Base-by-base conservation (phyloP, 2,888 invertebrate species). In the Chloroclystis v-ata region DNA sequence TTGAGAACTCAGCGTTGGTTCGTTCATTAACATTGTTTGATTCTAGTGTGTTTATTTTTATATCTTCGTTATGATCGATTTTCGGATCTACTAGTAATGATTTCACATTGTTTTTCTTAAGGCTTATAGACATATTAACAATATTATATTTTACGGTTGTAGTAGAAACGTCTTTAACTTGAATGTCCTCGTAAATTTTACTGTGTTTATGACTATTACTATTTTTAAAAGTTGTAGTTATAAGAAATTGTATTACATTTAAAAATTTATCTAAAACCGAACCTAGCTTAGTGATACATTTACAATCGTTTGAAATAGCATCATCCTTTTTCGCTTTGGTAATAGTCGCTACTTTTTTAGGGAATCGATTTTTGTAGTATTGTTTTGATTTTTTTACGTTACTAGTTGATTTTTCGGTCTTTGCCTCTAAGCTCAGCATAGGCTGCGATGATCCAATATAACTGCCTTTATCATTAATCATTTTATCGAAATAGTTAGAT, bases 401-500 rank as follows among this genome's bases (percentile, higher is more conserved):
- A 3, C 11, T 24, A 9, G 20, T 0, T 8, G 37, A 7, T n/a
- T 53, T 57, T 35, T 61, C 60, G 7, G 62, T 51, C 7, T 38
- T 35, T 28, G 49, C 38, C 46, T 63, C 58, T 32, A 43, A 56
- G 33, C 56, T 65, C 25, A 44, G 26, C 61, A 58, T 67, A 26
- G 63, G 54, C 37, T 57, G 54, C 2, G 65, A 70, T 1, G 67
- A 60, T 20, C 61, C 63, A 29, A 59, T 52, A 12, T 63, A 60
- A 16, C 20, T 20, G 20, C 67, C 65, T 62, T 63, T 80, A 7
- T 75, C 75, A 43, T 54, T 74, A 12, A 78, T 71, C 76, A 82
- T 82, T 67, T 81, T 82, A 47, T 82, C 73, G 1, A 84, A 66
- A 54, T 80, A 82, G 38, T 76, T 75, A 42, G 78, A 61, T n/a